These are phyloP conservation scores for Lobophora halterata DNA, from an alignment of 2,888 invertebrate species.

Conservation along the genomic window DNA sequence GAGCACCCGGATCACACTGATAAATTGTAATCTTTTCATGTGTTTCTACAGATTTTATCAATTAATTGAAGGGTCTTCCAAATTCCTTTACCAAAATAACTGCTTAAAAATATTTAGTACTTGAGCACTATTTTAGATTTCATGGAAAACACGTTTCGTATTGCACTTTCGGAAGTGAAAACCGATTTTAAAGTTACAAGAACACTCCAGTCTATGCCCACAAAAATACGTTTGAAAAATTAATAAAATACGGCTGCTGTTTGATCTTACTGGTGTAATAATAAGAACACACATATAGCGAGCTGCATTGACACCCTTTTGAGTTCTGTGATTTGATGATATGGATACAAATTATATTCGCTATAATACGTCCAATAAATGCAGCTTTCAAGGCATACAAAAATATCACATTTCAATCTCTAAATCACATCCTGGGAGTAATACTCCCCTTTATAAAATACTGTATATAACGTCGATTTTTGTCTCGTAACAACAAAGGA, in stretches of 20 bases:
- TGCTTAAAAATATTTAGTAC: no score
- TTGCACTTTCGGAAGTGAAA: no score
- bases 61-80: slow-evolving; percentile 34
- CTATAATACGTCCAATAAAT: slow-evolving; percentile 53
- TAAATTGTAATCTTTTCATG: slow-evolving; percentile 34
- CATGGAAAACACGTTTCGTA: no score
- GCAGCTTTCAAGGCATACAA: slow-evolving; percentile 58
- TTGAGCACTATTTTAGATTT: no score
- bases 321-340: slow-evolving; percentile 33
- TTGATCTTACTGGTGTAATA: no score
- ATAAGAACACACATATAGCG: no score
- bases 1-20: slow-evolving; percentile 35
- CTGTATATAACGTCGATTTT: slow-evolving; percentile 60
- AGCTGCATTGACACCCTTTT: no score
- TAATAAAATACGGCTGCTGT: no score
- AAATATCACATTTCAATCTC: slow-evolving; percentile 73
- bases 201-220: no score
- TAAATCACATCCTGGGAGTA: slow-evolving; percentile 66
- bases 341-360: slow-evolving; percentile 40
- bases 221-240: no score
- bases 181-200: no score
- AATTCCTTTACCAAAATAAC: no score
- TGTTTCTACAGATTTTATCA: slow-evolving; percentile 41
- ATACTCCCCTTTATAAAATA: slow-evolving; percentile 60
- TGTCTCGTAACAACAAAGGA: slow-evolving; percentile 73